Base-by-base conservation (phyloP, 2,888 invertebrate genomes). In the Epinotia bilunana region DNA sequence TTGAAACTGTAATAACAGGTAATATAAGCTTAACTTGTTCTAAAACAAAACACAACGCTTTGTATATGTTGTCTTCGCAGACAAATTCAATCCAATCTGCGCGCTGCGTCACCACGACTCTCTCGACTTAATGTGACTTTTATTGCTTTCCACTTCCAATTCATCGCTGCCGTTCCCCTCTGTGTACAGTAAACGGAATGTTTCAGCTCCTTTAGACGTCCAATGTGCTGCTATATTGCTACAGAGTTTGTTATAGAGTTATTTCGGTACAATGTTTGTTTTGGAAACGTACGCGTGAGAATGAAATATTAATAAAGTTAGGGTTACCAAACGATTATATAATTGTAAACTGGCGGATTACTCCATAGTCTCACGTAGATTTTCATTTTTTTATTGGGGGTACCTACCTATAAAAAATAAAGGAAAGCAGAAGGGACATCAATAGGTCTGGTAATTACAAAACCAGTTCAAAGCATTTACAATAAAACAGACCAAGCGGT, bases 111-210 rank as follows among this genome's bases (percentile, higher is more conserved):
- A 77, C 83, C 81, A 85, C 84, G 84, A 86, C 83, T 85, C 89
- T 90, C 90, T 90, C 85, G 90, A 90, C 88, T 90, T 91, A 91
- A 91, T 91, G 91, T 86, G 91, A 91, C 91, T 91, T 91, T 91
- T 91, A 91, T 91, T 90, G 83, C 90, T 83, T 87, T 87, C 86
- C 85, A 86, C 87, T 90, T 87, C 83, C 87, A 88, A 83, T 79
- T 81, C 84, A 88, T 87, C 90, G 91, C 90, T 89, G 85, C 79
- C 81, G 74, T 79, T 82, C 83, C 83, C 88, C 87, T 83, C 83
- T 86, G 81, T 80, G 80, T 78, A 77, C 82, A 78, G 78, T 82
- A 83, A 84, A 84, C 82, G 82, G 78, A 83, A 80, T 83, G 84
- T 87, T 88, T 87, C 83, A 85, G 81, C 77, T 81, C 77, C 61